Evolutionary conservation across 1,140 invertebrate genomes (phyloP), one percentile per base, ranked within the genome.

Genomic region (Dryas iulia): DNA sequence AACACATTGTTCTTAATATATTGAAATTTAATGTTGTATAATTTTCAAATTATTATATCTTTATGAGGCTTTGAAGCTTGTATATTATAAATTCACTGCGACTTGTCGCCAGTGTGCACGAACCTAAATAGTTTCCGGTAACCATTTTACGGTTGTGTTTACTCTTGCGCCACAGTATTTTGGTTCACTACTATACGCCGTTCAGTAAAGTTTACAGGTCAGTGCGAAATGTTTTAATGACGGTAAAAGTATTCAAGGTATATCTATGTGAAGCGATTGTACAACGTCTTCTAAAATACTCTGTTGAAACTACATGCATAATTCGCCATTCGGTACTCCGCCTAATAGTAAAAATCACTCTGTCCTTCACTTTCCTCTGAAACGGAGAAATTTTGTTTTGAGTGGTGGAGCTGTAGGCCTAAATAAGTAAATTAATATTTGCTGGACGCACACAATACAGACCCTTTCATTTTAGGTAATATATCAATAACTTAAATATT

Each of bases 71-170:
- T 2, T 35, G 5, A 35, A 14, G 3, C 12, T 14, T 35, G 12
- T n/a, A n/a, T n/a, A 35, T 35, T 3, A 14, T 39, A 2, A 39
- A 18, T 2, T 47, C 39, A 21, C 14, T 47, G 6, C 18, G 6
- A 18, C 39, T 47, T 47, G 18, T 21, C 39, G 0, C n/a, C n/a
- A 65, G 70, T 86, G 72, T 77, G 60, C 73, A 70, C 79, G 63
- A 69, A 24, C 72, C 28, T 81, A 56, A 14, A 56, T 25, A 73
- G 76, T 39, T 30, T 67, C 53, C 65, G 72, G 69, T 65, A 69
- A 82, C 71, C 78, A 73, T 84, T 81, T 84, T 84, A 82, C 76
- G 72, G 78, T 76, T 56, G 39, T 86, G 73, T 87, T 86, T 87
- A 79, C 64, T 85, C 62, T 76, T 67, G 65, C 77, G 65, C 68